Percentiles rank a stretch among this genome's conserved stretches.
Conservation (phyloP, 1,140 invertebrate species). For the Drosophila willistoni region DNA sequence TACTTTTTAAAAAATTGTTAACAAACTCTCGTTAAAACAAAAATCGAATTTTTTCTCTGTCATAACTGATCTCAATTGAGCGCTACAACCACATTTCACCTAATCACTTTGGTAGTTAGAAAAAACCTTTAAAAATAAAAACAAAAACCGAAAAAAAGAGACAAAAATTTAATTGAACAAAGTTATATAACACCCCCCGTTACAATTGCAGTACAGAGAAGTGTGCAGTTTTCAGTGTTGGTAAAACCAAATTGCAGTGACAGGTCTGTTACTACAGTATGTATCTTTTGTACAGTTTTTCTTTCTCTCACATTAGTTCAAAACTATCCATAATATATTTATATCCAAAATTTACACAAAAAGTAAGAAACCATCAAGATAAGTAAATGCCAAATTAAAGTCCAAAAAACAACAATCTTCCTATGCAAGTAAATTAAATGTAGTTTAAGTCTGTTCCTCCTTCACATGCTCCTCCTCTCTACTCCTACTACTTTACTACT, state of each 20-base stretch:
- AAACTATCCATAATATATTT: constrained; percentile 1
- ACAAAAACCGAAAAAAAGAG: constrained; percentile 28
- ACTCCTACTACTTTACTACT: constrained; percentile 20
- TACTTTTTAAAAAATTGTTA: not conserved
- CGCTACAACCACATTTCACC: not conserved
- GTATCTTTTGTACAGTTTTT: constrained; percentile 74
- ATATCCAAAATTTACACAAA: not conserved
- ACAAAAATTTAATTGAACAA: constrained; percentile 44
- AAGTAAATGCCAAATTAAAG: constrained; percentile 67
- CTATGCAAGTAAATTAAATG: constrained; percentile 73
- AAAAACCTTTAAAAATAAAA: constrained; percentile 19
- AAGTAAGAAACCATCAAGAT: constrained; percentile 36
- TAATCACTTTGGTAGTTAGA: constrained; percentile 7
- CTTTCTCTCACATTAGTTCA: constrained; percentile 31
- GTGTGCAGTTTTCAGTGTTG: constrained; percentile 56
- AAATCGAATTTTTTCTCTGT: not conserved
- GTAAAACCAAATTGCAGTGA: constrained; percentile 58
- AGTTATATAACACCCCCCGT: constrained; percentile 37
- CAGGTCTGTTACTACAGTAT: constrained; percentile 70
- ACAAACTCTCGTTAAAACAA: not conserved
- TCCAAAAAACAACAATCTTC: constrained; percentile 66
- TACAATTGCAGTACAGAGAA: constrained; percentile 77
- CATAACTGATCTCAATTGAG: constrained; percentile 1
- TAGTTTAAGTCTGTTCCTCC: constrained; percentile 74
- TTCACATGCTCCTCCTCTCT: constrained; percentile 27